These are phyloP conservation scores for Anguilla anguilla DNA, from an alignment of 2,797 vertebrate species.

Conservation along the genomic window DNA sequence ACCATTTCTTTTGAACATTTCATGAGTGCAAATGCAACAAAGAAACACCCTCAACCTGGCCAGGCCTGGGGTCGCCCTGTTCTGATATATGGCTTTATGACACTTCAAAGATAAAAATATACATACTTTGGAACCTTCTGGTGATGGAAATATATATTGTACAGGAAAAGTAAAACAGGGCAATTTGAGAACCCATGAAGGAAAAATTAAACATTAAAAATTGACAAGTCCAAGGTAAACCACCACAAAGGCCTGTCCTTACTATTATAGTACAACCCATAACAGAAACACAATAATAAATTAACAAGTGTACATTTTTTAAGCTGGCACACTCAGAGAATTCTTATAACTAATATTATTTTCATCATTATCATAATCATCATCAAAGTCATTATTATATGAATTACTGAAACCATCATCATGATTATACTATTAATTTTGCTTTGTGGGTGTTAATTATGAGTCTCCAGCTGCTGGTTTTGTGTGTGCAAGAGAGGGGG, in stretches of 20 bases:
- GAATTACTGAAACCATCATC: conserved; percentile 19
- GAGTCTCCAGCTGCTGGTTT: background rate
- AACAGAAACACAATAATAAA: conserved; percentile 31
- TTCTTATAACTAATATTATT: conserved; percentile 7
- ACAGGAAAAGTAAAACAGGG: background rate
- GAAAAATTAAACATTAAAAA: background rate
- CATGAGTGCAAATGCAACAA: background rate
- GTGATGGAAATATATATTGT: background rate
- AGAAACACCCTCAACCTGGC: background rate
- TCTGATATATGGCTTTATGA: conserved; percentile 7
- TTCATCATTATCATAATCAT: conserved; percentile 10
- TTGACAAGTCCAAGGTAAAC: background rate
- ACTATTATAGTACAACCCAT: conserved; percentile 2
- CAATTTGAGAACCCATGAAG: background rate
- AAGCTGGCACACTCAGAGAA: conserved; percentile 8
- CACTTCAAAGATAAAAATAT: background rate
- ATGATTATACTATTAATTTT: conserved; percentile 1
- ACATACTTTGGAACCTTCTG: background rate
- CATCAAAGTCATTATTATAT: conserved; percentile 21
- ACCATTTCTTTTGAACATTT: background rate
- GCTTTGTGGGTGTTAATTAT: conserved; percentile 4
- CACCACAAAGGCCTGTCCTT: background rate
- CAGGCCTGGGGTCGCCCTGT: background rate
- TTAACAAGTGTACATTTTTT: conserved; percentile 28
- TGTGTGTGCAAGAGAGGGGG: background rate